Evolutionary conservation across 2,888 invertebrate species (phyloP).

Genomic region (Brachypalpus laphriformis): DNA sequence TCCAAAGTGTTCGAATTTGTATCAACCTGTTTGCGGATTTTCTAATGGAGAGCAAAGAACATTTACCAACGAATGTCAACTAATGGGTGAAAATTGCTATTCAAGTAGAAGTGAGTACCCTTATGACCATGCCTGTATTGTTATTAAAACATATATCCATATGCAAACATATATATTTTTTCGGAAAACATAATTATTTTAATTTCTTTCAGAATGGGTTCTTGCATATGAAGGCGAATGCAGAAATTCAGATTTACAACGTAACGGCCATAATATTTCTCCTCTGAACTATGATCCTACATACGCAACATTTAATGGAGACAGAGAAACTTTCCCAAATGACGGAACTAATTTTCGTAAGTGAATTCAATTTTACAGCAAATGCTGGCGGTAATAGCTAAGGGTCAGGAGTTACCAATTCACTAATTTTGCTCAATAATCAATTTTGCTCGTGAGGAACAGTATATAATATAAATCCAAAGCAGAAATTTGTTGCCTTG

Average conservation of each 20-base stretch:
- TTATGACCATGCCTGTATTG: not conserved
- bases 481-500: too few relatives aligned
- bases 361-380: not conserved
- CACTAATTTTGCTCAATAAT: too few relatives aligned
- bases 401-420: too few relatives aligned
- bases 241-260: not conserved
- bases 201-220: slow-evolving; percentile 46
- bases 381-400: too few relatives aligned
- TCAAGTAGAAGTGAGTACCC: slow-evolving; percentile 39
- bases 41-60: slow-evolving; percentile 42
- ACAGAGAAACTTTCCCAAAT: slow-evolving; percentile 55
- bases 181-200: too few relatives aligned
- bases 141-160: not conserved
- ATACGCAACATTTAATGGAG: slow-evolving; percentile 43
- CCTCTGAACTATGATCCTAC: slow-evolving; percentile 47
- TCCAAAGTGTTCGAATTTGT: slow-evolving; percentile 37
- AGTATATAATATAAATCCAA: too few relatives aligned
- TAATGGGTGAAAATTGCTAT: slow-evolving; percentile 52
- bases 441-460: too few relatives aligned
- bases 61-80: slow-evolving; percentile 53
- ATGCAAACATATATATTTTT: too few relatives aligned
- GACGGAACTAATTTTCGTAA: slow-evolving; percentile 39
- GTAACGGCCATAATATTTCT: slow-evolving; percentile 52
- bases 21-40: slow-evolving; percentile 56
- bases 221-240: slow-evolving; percentile 48